Evolutionary conservation across 2,888 invertebrate species (phyloP).

Genomic region (Phasia obesa): DNA sequence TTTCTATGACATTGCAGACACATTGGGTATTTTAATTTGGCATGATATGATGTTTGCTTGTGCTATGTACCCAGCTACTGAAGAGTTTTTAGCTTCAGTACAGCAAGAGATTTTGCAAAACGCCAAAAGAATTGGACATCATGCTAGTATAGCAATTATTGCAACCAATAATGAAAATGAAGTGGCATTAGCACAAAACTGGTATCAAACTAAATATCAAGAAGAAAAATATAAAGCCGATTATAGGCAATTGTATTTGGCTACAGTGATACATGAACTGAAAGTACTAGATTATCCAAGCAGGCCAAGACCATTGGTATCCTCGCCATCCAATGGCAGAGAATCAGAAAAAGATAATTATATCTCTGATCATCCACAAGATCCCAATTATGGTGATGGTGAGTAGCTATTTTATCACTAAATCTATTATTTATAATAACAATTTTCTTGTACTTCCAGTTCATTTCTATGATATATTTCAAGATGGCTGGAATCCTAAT

Average conservation of each 20-base stretch:
- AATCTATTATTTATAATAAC: neutral
- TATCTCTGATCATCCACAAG: constrained; percentile 90
- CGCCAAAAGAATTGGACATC: constrained; percentile 90
- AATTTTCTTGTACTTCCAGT: constrained; percentile 82
- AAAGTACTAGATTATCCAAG: constrained; percentile 76
- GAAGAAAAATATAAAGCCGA: constrained; percentile 87
- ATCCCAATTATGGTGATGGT: constrained; percentile 93
- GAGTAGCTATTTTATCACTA: constrained; percentile 72
- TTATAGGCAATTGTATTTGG: constrained; percentile 92
- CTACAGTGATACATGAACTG: constrained; percentile 88
- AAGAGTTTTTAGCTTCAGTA: constrained; percentile 89
- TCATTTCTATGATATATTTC: constrained; percentile 94
- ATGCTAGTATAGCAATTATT: constrained; percentile 94
- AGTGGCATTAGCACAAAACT: constrained; percentile 91
- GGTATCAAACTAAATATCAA: constrained; percentile 86
- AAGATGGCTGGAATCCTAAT: constrained; percentile 90
- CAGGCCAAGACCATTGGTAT: constrained; percentile 85
- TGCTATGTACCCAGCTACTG: constrained; percentile 93
- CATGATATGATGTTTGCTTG: constrained; percentile 99
- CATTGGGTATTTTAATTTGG: constrained; percentile 96
- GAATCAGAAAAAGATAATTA: constrained; percentile 88
- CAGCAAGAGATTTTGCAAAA: constrained; percentile 90
- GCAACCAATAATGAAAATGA: constrained; percentile 99
- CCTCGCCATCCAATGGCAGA: constrained; percentile 95
- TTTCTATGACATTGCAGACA: constrained; percentile 94